These are phyloP conservation scores for Agriotes lineatus DNA, from an alignment of 2,888 invertebrate species.

Conservation along the genomic window DNA sequence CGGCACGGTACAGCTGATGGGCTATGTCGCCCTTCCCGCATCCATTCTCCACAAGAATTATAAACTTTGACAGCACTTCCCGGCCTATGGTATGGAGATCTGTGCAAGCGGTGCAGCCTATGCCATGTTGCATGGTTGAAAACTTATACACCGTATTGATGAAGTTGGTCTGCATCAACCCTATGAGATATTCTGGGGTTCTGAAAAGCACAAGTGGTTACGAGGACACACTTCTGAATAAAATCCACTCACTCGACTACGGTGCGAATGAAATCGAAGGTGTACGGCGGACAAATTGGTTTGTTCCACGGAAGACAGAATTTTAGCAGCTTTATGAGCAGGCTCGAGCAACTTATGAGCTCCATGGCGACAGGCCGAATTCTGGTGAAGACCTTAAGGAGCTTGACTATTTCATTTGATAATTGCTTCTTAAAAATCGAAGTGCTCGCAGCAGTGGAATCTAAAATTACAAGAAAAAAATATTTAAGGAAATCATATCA, in stretches of 20 bases:
- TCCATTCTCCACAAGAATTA: conserved; percentile 71
- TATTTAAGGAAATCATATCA: too few species aligned
- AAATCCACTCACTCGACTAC: conserved; percentile 14
- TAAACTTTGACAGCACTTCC: conserved; percentile 67
- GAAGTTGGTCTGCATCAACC: conserved; percentile 60
- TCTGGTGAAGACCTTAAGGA: conserved; percentile 52
- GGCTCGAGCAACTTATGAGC: conserved; percentile 46
- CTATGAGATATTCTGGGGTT: conserved; percentile 58
- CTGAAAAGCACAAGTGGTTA: conserved; percentile 47
- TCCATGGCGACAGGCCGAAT: conserved; percentile 50
- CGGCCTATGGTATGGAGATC: conserved; percentile 51
- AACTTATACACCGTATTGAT: conserved; percentile 56
- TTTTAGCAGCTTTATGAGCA: conserved; percentile 53
- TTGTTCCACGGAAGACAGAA: conserved; percentile 31
- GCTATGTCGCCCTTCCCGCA: conserved; percentile 77
- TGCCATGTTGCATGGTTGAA: conserved; percentile 51
- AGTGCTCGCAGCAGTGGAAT: background rate
- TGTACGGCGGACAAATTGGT: conserved; percentile 15
- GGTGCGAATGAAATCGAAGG: conserved; percentile 6
- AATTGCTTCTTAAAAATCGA: conserved; percentile 48
- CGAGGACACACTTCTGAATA: too few species aligned
- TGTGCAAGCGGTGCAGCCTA: conserved; percentile 53
- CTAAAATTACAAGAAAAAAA: conserved; percentile 4
- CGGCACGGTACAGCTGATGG: conserved; percentile 71
- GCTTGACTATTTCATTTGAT: conserved; percentile 51